Conservation (phyloP, 2,113 vertebrate species). For the Clarias magur region DNA sequence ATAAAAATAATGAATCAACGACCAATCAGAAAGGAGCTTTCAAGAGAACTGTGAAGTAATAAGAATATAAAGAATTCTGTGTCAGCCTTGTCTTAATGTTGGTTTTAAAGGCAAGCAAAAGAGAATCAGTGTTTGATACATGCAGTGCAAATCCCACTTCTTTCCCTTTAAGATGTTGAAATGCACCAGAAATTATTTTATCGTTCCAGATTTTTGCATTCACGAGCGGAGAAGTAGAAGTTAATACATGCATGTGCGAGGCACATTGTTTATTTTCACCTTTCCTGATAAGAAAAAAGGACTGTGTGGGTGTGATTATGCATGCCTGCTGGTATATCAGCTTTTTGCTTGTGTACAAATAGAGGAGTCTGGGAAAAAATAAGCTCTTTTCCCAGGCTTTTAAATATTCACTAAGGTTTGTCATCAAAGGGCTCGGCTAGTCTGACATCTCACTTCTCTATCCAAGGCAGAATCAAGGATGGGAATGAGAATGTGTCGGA, state of each 20-base stretch:
- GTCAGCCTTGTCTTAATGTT: background rate
- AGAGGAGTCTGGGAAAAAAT: constrained; percentile 17
- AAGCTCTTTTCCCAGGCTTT: background rate
- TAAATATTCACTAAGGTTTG: constrained; percentile 41
- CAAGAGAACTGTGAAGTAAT: background rate
- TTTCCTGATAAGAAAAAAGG: constrained; percentile 16
- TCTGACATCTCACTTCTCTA: constrained; percentile 48
- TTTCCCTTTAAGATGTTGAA: constrained; percentile 13
- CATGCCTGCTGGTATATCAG: constrained; percentile 43
- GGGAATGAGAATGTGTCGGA: constrained; percentile 30
- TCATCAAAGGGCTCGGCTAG: constrained; percentile 28
- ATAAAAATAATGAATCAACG: background rate
- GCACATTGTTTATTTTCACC: constrained; percentile 26
- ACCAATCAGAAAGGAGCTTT: background rate
- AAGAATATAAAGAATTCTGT: background rate
- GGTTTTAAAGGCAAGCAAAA: background rate
- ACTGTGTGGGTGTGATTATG: constrained; percentile 35
- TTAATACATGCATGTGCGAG: constrained; percentile 12
- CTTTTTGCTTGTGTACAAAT: constrained; percentile 40
- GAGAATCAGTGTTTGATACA: constrained; percentile 1
- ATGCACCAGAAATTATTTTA: constrained; percentile 7
- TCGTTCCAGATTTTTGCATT: background rate
- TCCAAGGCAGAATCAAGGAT: constrained; percentile 24
- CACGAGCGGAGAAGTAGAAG: background rate
- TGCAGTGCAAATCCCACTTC: background rate